Evolutionary conservation across 2,113 vertebrate species (phyloP), one percentile per base, ranked within the genome.

Genomic region (Tychaedon coryphoeus): DNA sequence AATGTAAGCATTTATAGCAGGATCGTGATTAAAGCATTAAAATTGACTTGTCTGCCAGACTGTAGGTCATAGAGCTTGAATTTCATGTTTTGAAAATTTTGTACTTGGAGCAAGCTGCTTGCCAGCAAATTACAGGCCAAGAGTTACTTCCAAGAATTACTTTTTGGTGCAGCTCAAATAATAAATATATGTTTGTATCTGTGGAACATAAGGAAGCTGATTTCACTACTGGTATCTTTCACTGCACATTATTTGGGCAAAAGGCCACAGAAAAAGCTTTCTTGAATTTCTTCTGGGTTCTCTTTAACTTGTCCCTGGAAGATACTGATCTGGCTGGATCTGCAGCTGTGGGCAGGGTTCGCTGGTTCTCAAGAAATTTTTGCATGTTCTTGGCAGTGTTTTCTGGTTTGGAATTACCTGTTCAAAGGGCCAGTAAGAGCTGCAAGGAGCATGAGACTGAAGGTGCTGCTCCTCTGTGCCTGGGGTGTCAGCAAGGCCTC

Each of bases 1-100:
- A 94, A 83, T 94, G 64, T 94, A 86, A 95, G 71, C 51, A 70
- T 95, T 96, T 97, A 66, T 73, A 87, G 86, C 71, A 80, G 85
- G 82, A 73, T 80, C 4, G 1, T 91, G 90, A 96, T 94, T 95
- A 94, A 95, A 93, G 72, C 85, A 96, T 83, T 95, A 79, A 91
- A 90, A 83, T 33, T n/a, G 62, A 51, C 74, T 90, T 20, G 23
- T 95, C 87, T 94, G 91, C 90, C 85, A 90, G 93, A 71, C 67
- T 62, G 78, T 66, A 90, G 90, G 94, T 96, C 94, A 93, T 23
- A 48, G 50, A 94, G 81, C 88, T 96, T 94, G 85, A 83, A 90
- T 94, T 95, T 86, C 64, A 11, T 66, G 51, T 95, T 96, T 79
- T 92, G 71, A 82, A 88, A 86, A 94, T 91, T 62, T 95, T 10